Evolutionary conservation across 2,888 invertebrate species (phyloP).

Genomic region (Bursaphelenchus okinawaensis): DNA sequence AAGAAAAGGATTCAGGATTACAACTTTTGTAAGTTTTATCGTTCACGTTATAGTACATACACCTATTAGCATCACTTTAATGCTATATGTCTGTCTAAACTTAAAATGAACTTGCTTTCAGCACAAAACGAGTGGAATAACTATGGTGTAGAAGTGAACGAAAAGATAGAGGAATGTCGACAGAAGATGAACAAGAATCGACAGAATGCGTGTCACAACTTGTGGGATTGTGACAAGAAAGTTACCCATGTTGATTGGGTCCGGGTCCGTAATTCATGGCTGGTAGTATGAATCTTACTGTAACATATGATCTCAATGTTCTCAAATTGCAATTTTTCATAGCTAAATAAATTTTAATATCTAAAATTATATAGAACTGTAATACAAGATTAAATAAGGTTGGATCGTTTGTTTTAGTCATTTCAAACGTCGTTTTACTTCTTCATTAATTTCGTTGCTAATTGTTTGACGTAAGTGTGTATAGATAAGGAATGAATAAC

Average conservation of each 20-base stretch:
- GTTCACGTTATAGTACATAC: too few relatives aligned
- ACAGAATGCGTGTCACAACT: slow-evolving; percentile 6
- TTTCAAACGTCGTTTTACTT: too few relatives aligned
- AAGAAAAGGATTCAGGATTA: neutral
- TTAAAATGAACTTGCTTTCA: too few relatives aligned
- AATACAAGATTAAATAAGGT: too few relatives aligned
- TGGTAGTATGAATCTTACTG: neutral
- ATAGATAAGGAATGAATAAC: too few relatives aligned
- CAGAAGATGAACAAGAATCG: slow-evolving; percentile 12
- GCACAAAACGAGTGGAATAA: slow-evolving; percentile 6
- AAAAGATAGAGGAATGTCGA: slow-evolving; percentile 10
- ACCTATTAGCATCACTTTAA: neutral
- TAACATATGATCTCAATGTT: too few relatives aligned
- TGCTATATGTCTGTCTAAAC: neutral
- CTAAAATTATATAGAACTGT: too few relatives aligned
- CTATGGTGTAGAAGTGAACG: slow-evolving; percentile 10
- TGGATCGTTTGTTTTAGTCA: too few relatives aligned
- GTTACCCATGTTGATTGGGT: slow-evolving; percentile 5
- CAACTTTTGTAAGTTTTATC: slow-evolving; percentile 10
- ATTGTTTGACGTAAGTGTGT: too few relatives aligned
- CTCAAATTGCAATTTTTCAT: too few relatives aligned
- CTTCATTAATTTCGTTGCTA: too few relatives aligned
- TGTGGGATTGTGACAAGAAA: slow-evolving; percentile 4
- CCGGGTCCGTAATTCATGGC: slow-evolving; percentile 1
- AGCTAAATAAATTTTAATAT: too few relatives aligned